Conservation (phyloP, 1,140 invertebrate species). For the Amphibalanus amphitrite region DNA sequence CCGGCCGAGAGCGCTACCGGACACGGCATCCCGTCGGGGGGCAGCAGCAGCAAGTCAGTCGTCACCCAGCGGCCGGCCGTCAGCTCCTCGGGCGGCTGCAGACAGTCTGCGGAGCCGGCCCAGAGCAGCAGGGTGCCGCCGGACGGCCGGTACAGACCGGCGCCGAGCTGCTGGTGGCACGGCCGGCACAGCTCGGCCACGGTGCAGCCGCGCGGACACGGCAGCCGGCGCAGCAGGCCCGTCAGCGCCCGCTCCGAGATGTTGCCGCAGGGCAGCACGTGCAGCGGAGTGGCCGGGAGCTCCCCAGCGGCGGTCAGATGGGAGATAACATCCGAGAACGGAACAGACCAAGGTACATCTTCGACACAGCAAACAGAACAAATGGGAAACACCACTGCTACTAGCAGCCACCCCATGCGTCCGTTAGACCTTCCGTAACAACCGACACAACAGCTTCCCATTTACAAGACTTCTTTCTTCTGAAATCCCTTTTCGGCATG, state of each 20-base stretch:
- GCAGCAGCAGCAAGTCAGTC: not conserved
- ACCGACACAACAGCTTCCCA: no score
- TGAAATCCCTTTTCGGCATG: no score
- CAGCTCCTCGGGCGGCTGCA: not conserved
- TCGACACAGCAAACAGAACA: no score
- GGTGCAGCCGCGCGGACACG: not conserved
- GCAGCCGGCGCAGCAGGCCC: not conserved
- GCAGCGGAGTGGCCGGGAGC: not conserved
- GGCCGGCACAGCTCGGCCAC: not conserved
- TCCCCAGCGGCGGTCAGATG: not conserved
- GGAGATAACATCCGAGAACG: no score
- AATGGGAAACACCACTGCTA: no score
- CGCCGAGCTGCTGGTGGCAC: not conserved
- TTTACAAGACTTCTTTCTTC: no score
- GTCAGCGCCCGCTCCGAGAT: not conserved
- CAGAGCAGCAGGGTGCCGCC: not conserved
- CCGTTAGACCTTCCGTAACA: no score
- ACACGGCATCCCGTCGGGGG: not conserved
- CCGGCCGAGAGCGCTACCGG: not conserved
- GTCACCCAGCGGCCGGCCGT: not conserved
- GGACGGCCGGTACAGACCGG: not conserved
- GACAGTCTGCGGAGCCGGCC: not conserved
- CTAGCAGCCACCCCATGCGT: no score
- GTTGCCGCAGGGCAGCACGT: not conserved
- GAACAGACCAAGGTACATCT: no score